These are phyloP conservation scores for Ostrea denselamellosa DNA, from an alignment of 1,140 invertebrate genomes.

Conservation along the genomic window DNA sequence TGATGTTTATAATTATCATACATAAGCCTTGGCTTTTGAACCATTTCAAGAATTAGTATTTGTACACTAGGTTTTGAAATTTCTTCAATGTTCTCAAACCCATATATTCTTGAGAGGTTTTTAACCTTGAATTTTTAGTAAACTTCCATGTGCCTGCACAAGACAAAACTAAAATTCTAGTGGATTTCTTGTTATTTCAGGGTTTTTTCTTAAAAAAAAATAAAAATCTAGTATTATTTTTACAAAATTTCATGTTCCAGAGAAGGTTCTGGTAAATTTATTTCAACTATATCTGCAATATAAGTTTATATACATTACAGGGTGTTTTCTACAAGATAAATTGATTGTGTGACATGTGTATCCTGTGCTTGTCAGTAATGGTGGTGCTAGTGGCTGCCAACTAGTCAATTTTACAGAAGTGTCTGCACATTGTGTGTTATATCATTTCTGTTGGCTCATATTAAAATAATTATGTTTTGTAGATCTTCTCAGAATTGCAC, in stretches of 20 bases:
- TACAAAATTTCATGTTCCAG: not conserved
- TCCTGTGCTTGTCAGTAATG: not conserved
- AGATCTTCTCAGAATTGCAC: conserved; percentile 10
- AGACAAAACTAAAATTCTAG: conserved; percentile 34
- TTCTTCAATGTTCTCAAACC: not conserved
- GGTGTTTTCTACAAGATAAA: not conserved
- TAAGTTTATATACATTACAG: not conserved
- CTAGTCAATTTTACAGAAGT: conserved; percentile 10
- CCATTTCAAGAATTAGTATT: not conserved
- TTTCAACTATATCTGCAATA: not conserved
- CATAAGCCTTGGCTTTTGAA: no score
- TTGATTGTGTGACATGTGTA: not conserved
- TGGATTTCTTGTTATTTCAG: conserved; percentile 6
- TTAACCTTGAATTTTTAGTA: not conserved
- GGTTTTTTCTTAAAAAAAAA: not conserved
- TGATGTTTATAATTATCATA: no score
- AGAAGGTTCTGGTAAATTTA: not conserved
- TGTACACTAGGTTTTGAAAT: not conserved
- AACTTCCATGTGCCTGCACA: not conserved
- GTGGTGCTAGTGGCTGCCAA: conserved; percentile 8
- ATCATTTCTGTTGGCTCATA: not conserved
- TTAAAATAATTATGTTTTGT: not conserved
- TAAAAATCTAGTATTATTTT: no score
- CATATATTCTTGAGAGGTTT: not conserved
- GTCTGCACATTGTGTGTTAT: not conserved